Evolutionary conservation across 2,113 vertebrate species (phyloP), one percentile per base, ranked within the genome.

Genomic region (Puntigrus tetrazona): DNA sequence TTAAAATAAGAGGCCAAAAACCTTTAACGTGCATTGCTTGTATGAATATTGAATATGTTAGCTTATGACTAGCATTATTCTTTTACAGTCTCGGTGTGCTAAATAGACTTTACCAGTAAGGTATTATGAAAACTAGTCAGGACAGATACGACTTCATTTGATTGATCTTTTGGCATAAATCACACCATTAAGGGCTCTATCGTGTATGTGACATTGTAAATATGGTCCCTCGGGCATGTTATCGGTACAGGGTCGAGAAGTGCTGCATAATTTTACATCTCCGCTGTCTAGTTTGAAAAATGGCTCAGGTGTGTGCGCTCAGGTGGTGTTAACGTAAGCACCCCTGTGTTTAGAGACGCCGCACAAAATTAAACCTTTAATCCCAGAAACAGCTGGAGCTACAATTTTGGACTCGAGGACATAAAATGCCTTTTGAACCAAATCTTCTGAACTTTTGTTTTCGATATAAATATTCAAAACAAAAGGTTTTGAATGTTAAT

Each of bases 331-430:
- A 70, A 73, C 67, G 77, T 31, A 86, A 76, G 7, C 67, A 52
- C 29, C 87, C 43, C 41, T 63, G 52, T 90, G 87, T 85, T 92
- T 88, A 91, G 57, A 88, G 89, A 91, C 82, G 89, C 85, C 70
- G 3, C 7, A 13, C 86, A 84, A 90, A 92, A 92, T 92, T 85
- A 85, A 86, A 90, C 87, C 87, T 88, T 77, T 87, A 74, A 82
- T 74, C 65, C 78, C 38, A 85, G 27, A 89, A 93, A 92, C 93
- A 94, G 90, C 91, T 93, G 92, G 91, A 89, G 63, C 73, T 82
- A 81, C 25, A 78, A 27, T 38, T 59, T 59, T n/a, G 36, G 52
- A 57, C 29, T n/a, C 0, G 0, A 41, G n/a, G 16, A 41, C 36
- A 41, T 13, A 72, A 72, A 73, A 63, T 7, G n/a, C 47, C 8